These are phyloP conservation scores for Trissoscelio sp. DNA, from an alignment of 2,888 invertebrate genomes.

Conservation along the genomic window DNA sequence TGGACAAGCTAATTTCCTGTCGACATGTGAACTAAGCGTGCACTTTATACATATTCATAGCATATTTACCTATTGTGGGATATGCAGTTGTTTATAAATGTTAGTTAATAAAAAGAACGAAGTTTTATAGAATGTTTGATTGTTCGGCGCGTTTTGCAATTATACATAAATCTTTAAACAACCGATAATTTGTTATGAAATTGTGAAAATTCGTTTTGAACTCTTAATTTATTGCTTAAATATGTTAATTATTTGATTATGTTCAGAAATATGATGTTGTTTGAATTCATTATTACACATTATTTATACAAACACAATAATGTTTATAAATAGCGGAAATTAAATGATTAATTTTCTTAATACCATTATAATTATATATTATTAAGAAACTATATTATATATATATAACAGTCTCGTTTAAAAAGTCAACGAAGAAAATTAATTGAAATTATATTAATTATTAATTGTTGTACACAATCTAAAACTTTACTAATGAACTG, in stretches of 20 bases:
- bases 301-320: conserved; percentile 8
- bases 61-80: conserved; percentile 56
- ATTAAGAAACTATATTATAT: too few species aligned
- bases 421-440: too few species aligned
- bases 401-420: too few species aligned
- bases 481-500: conserved; percentile 1
- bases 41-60: conserved; percentile 63
- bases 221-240: conserved; percentile 22
- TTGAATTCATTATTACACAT: conserved; percentile 14
- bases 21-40: conserved; percentile 59
- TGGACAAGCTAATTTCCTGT: conserved; percentile 61
- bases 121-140: conserved; percentile 34
- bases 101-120: conserved; percentile 30
- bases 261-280: not conserved
- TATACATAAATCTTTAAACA: conserved; percentile 42
- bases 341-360: not conserved
- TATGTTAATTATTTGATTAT: conserved; percentile 40
- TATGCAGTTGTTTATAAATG: conserved; percentile 58
- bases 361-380: not conserved
- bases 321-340: conserved; percentile 17
- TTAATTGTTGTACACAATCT: not conserved
- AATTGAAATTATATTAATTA: too few species aligned
- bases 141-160: conserved; percentile 40
- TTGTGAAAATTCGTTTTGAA: conserved; percentile 24
- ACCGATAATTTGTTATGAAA: conserved; percentile 40